Conservation (phyloP, 2,888 invertebrate genomes). For the Agrotis ipsilon region DNA sequence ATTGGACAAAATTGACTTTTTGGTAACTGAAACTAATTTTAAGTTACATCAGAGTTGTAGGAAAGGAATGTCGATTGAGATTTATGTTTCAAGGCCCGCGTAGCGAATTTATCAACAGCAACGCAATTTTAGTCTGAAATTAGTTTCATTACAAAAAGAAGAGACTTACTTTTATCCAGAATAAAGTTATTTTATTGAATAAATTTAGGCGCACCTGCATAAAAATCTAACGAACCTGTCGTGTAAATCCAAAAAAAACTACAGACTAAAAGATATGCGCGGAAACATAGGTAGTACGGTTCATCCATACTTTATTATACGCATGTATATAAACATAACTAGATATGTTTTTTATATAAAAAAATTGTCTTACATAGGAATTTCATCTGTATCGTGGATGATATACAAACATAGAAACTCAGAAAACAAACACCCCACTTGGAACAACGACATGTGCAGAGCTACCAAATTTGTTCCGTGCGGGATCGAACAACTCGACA, state of each 20-base stretch:
- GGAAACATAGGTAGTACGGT: not conserved
- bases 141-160: constrained; percentile 3
- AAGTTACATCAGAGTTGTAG: constrained; percentile 61
- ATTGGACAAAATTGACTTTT: constrained; percentile 70
- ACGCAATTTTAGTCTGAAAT: constrained; percentile 32
- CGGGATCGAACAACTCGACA: too few relatives aligned
- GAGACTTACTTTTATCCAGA: not conserved
- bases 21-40: constrained; percentile 68
- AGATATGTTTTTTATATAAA: not conserved
- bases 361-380: too few relatives aligned
- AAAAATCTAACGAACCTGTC: constrained; percentile 18
- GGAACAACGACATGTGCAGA: too few relatives aligned
- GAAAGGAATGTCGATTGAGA: constrained; percentile 59
- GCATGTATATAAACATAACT: constrained; percentile 26
- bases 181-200: not conserved
- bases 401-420: too few relatives aligned
- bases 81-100: constrained; percentile 51
- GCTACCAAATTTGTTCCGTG: too few relatives aligned
- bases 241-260: not conserved
- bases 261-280: not conserved
- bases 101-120: constrained; percentile 39
- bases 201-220: not conserved
- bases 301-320: not conserved
- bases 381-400: too few relatives aligned
- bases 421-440: too few relatives aligned